phyloP scores from a whole-genome alignment of 2,113 vertebrate genomes.

The Mystacornis crossleyi region DNA sequence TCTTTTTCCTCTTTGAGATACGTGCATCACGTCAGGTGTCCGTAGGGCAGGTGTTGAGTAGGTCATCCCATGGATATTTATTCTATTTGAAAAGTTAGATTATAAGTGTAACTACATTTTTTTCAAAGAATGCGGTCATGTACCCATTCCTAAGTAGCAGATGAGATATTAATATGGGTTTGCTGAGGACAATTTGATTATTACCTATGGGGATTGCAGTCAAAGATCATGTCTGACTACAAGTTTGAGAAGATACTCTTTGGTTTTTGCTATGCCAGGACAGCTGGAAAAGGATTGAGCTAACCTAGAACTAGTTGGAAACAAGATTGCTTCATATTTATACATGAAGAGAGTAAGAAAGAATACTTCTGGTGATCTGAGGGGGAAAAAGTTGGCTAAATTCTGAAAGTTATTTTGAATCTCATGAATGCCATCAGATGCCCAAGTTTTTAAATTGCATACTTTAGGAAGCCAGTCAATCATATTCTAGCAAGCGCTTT shows the following conservation, averaged over 20 bases:
- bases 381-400: background rate
- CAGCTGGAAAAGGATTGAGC: background rate
- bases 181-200: background rate
- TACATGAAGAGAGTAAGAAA: background rate
- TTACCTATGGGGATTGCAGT: background rate
- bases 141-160: background rate
- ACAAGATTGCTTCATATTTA: background rate
- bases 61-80: background rate
- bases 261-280: background rate
- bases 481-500: background rate
- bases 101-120: background rate
- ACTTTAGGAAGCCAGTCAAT: conserved; percentile 2
- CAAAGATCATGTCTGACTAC: background rate
- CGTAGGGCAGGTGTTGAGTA: background rate
- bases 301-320: background rate
- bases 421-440: background rate
- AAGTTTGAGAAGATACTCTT: background rate
- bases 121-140: background rate
- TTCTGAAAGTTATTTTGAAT: conserved; percentile 22
- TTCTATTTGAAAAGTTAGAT: background rate
- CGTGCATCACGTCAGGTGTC: background rate
- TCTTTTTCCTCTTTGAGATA: background rate
- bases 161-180: background rate
- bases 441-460: background rate
- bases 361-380: background rate